phyloP scores from a whole-genome alignment of 2,113 vertebrate species.

The Proteles cristata region DNA sequence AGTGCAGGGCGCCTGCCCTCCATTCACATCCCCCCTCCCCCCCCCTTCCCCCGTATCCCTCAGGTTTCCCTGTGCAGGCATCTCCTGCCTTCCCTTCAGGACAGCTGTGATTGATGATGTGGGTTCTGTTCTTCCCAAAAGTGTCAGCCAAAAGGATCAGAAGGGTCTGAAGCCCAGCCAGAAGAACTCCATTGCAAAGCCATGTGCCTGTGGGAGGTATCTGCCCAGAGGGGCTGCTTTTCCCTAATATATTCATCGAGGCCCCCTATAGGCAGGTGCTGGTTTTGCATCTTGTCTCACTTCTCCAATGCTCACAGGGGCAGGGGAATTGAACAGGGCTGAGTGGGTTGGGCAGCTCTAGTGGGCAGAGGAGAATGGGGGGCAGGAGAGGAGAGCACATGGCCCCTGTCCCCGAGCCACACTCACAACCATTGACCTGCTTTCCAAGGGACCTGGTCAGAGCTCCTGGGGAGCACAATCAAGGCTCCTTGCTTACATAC shows the following conservation, averaged over 20 bases:
- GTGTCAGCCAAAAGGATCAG: background rate
- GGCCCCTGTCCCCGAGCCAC: accelerated
- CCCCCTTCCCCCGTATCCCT: accelerated
- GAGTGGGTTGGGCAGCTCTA: background rate
- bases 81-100: background rate
- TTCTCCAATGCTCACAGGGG: background rate
- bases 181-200: background rate
- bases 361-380: background rate
- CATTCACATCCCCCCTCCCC: too few species aligned
- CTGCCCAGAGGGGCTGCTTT: background rate
- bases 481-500: background rate
- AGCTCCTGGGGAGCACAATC: background rate
- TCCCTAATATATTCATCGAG: accelerated
- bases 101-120: accelerated
- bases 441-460: background rate
- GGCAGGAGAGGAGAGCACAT: background rate
- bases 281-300: background rate
- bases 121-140: background rate
- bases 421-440: background rate
- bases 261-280: accelerated
- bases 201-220: accelerated
- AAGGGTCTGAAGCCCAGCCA: background rate
- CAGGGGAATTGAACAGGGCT: background rate
- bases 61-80: too few species aligned
- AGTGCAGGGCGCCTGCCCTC: accelerated